A percentile compares a stretch with the other conserved stretches of the same genome.
Conservation (phyloP, 2,113 vertebrate genomes). For the Atractosteus spatula region DNA sequence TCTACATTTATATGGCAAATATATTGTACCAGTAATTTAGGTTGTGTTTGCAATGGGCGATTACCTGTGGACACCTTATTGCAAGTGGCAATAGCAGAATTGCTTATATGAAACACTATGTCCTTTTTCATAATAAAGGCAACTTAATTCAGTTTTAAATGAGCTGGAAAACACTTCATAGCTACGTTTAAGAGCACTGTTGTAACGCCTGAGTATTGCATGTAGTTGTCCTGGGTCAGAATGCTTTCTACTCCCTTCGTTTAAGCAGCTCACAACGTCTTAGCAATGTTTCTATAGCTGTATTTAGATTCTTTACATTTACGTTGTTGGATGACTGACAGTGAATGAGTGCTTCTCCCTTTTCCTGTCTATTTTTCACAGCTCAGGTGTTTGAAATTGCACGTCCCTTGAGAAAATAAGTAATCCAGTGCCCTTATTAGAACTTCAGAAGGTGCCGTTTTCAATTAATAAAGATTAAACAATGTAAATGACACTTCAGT, state of each 20-base stretch:
- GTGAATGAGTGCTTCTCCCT: conserved; percentile 1
- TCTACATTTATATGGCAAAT: conserved; percentile 46
- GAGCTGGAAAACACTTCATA: conserved; percentile 23
- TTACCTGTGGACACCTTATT: conserved; percentile 45
- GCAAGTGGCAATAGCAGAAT: conserved; percentile 41
- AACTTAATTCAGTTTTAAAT: conserved; percentile 39
- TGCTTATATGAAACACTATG: conserved; percentile 57
- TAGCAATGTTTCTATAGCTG: background rate
- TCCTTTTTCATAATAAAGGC: conserved; percentile 65
- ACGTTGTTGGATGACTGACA: background rate
- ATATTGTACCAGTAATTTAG: conserved; percentile 45
- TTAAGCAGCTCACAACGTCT: too few species aligned
- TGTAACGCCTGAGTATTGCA: background rate
- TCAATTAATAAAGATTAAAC: background rate
- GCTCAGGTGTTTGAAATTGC: conserved; percentile 7
- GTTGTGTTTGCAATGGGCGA: conserved; percentile 44
- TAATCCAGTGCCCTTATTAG: background rate
- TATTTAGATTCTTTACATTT: background rate
- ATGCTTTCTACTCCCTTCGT: background rate
- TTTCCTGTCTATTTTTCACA: conserved; percentile 4
- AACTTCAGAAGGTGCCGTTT: conserved; percentile 8
- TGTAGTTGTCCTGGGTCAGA: background rate
- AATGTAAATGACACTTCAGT: background rate
- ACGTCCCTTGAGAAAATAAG: background rate
- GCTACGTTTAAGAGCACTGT: conserved; percentile 11